phyloP scores from a whole-genome alignment of 2,113 vertebrate genomes.

The Anhinga rufa region DNA sequence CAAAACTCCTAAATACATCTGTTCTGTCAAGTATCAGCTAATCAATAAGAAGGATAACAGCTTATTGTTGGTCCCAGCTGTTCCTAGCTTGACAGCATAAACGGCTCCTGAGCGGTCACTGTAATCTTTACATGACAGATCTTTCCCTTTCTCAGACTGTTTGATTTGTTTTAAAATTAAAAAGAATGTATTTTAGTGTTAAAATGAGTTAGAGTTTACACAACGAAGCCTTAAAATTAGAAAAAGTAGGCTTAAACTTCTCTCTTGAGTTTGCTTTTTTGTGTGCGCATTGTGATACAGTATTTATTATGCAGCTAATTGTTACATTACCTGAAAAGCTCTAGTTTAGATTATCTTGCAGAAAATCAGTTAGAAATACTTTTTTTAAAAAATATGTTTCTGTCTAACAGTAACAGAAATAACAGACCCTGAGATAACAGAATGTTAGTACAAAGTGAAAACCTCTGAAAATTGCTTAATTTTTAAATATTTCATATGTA shows the following conservation, averaged over 20 bases:
- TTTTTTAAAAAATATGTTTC: background rate
- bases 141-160: background rate
- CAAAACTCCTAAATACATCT: background rate
- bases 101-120: background rate
- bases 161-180: background rate
- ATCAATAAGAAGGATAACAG: background rate
- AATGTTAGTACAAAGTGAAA: background rate
- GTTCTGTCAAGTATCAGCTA: background rate
- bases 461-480: background rate
- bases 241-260: background rate
- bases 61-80: background rate
- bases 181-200: background rate
- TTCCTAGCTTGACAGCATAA: background rate
- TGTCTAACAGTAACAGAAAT: background rate
- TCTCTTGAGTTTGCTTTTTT: background rate
- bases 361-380: background rate
- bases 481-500: background rate
- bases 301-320: background rate
- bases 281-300: background rate
- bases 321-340: background rate
- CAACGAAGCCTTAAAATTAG: background rate
- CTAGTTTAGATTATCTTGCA: background rate
- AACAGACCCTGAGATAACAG: background rate
- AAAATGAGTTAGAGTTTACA: background rate
- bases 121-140: background rate